These are phyloP conservation scores for Brachionus angularis DNA, from an alignment of 1,140 invertebrate species.

Conservation along the genomic window DNA sequence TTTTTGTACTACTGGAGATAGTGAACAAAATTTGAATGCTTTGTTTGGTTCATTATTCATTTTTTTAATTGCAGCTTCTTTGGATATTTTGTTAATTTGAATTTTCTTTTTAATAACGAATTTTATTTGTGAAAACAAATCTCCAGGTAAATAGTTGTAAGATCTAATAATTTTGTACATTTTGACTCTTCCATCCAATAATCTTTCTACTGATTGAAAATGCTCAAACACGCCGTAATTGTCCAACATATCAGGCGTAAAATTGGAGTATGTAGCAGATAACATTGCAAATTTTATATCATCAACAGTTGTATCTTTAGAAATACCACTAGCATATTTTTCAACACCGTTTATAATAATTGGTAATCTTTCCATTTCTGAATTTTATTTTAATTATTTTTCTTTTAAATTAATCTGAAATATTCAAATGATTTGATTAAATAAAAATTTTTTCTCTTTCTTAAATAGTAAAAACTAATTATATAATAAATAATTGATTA, in stretches of 20 bases:
- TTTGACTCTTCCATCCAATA: conserved; percentile 29
- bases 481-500: no score
- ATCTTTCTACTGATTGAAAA: neutral
- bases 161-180: conserved; percentile 17
- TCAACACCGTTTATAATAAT: conserved; percentile 25
- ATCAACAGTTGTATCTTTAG: conserved; percentile 33
- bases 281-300: conserved; percentile 42
- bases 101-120: conserved; percentile 35
- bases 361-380: conserved; percentile 24
- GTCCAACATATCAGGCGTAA: conserved; percentile 19
- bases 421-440: no score
- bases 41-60: neutral
- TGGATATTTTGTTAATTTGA: no score
- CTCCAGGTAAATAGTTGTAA: neutral
- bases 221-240: conserved; percentile 32
- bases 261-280: neutral
- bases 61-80: neutral
- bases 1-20: conserved; percentile 26
- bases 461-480: no score
- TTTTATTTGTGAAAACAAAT: neutral
- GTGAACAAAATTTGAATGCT: conserved; percentile 4
- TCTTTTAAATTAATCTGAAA: no score
- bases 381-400: neutral
- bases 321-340: conserved; percentile 28
- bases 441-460: no score